These are phyloP conservation scores for Gobio occitaniae DNA, from an alignment of 2,797 vertebrate species.

Conservation along the genomic window DNA sequence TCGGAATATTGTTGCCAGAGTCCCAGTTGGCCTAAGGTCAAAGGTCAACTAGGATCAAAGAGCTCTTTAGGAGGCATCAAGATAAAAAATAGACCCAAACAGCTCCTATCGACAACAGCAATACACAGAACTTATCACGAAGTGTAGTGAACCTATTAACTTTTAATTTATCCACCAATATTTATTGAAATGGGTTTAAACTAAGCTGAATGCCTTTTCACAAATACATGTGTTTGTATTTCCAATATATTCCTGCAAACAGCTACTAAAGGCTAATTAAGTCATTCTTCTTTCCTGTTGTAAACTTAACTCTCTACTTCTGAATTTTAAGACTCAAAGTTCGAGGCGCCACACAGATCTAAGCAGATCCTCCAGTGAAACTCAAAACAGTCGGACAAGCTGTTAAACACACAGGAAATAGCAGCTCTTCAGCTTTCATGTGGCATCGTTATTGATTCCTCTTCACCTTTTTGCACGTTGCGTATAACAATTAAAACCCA, in stretches of 20 bases:
- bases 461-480: conserved; percentile 46
- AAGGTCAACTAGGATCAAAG: conserved; percentile 41
- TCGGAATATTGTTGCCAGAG: conserved; percentile 28
- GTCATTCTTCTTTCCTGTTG: conserved; percentile 11
- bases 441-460: conserved; percentile 51
- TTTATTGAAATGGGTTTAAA: background rate
- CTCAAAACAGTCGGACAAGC: conserved; percentile 53
- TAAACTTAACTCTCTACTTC: conserved; percentile 36
- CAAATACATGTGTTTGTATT: background rate
- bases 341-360: conserved; percentile 44
- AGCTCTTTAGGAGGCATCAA: conserved; percentile 12
- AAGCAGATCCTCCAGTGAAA: conserved; percentile 59
- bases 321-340: conserved; percentile 42
- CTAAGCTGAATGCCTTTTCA: background rate
- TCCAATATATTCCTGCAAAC: background rate
- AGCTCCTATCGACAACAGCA: background rate
- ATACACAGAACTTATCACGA: background rate
- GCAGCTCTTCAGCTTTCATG: conserved; percentile 55
- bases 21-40: conserved; percentile 16
- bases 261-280: background rate
- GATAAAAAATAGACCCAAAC: conserved; percentile 21
- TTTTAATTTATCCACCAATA: no score
- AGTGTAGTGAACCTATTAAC: background rate
- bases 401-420: conserved; percentile 57
- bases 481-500: conserved; percentile 32